A percentile compares a stretch with the other conserved stretches of the same genome.
Evolutionary conservation across 2,797 vertebrate species (phyloP).

Genomic region (Phrynocephalus guinanensis): DNA sequence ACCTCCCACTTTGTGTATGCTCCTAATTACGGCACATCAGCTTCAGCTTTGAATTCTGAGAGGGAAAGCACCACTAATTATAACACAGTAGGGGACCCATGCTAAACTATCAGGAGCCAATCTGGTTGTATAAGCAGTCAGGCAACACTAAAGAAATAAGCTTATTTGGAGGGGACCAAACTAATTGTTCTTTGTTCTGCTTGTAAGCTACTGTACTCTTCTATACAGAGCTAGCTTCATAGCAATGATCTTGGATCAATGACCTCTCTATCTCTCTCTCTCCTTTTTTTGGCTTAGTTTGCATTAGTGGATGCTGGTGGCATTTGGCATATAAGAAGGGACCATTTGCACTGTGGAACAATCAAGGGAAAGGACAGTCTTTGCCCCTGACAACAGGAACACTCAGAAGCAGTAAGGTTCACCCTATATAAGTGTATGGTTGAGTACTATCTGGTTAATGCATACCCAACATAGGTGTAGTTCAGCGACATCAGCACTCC

Average conservation of each 20-base stretch:
- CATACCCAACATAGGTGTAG: no score
- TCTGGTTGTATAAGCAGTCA: conserved; percentile 56
- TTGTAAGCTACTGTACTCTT: background rate
- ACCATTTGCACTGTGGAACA: background rate
- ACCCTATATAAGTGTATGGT: background rate
- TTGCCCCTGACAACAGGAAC: background rate
- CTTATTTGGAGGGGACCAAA: background rate
- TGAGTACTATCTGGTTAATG: no score
- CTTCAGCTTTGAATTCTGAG: conserved; percentile 36
- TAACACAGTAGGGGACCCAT: conserved; percentile 52
- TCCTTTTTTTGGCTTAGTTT: background rate
- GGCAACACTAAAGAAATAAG: conserved; percentile 32
- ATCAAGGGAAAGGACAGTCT: no score
- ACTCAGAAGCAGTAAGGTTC: background rate
- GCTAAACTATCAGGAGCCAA: conserved; percentile 63
- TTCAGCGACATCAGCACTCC: no score
- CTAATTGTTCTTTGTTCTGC: background rate
- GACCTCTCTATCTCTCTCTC: no score
- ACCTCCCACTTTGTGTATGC: conserved; percentile 57
- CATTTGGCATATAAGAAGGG: background rate
- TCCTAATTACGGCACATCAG: conserved; percentile 75
- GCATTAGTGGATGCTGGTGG: background rate
- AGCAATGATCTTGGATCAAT: background rate
- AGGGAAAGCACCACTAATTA: conserved; percentile 69
- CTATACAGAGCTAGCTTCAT: background rate